Evolutionary conservation across 2,797 vertebrate species (phyloP), one percentile per base, ranked within the genome.

Genomic region (Sebastes variabilis): DNA sequence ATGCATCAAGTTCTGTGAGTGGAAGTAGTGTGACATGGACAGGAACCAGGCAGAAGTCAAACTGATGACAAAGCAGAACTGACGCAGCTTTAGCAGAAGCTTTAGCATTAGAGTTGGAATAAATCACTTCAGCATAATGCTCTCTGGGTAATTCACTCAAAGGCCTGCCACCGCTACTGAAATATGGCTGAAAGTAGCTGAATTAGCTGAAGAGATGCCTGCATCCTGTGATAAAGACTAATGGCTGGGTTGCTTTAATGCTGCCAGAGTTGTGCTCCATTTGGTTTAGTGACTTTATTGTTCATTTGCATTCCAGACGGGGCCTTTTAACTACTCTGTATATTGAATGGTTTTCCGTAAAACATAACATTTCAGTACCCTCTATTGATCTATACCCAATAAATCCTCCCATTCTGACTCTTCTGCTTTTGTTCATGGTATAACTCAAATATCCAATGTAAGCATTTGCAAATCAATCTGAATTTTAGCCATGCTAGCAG

Each of bases 1-100:
- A 11, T 27, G 25, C 9, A 54, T 73, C 20, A 30, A 7, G n/a
- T 11, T 80, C 25, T 72, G 18, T 69, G 8, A 60, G 22, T 75
- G 61, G 24, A 69, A 55, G 11, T 7, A 34, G 25, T 66, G 22
- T 34, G 32, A 72, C 24, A 71, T 36, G 32, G 22, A 30, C 14
- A 46, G 66, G 74, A 87, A 62, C 34, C 36, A 62, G 13, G 36
- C 62, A 55, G 56, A 77, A 85, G 67, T 85, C 64, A 81, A 82
- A 82, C 4, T 84, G 90, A 92, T 93, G 90, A 93, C 60, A 56
- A 87, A 83, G 93, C 87, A 90, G 77, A 90, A 66, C 54, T 29
- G 68, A 56, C 24, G n/a, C 68, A 80, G 79, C 79, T 79, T 72
- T 56, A 78, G 75, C 52, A 72, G 52, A 70, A 80, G 76, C 69